Evolutionary conservation across 64 coral and sea anemone species (phyloP), one percentile per base, ranked within the genome.

Genomic region (Actinia equina): DNA sequence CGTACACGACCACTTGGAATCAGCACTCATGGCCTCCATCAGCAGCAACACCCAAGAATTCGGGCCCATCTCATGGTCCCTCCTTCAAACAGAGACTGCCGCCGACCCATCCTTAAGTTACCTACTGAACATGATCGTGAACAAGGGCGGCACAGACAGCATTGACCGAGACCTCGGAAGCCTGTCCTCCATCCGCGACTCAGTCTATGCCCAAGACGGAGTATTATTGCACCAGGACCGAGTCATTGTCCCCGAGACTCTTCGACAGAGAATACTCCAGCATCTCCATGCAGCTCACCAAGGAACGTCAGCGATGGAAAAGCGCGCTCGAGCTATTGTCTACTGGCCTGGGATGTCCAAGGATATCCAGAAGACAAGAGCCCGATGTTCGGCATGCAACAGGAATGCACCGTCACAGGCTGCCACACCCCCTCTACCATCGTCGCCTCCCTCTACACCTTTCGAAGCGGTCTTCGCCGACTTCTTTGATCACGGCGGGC

Each of bases 321-420:
- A 92, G 59, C 58, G 85, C 22, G 85, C 90, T 25, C 71, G 22
- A 7, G 85, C 77, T 55, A 87, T 87, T 16, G 26, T 87, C 55
- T 92, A 83, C 79, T 92, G 77, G 77, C 77, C 90, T 43, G 90
- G 85, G 16, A 80, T 82, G 77, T 77, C 71, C 7, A 77, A 58
- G 43, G 65, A 88, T 55, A 91, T 91, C 77, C 84, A 74, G 20
- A 53, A 55, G 10, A 91, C 76, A n/a, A 78, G 69, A 49, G 69
- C 85, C 11, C 23, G 87, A 25, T 88, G 87, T 56, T n/a, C 87
- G 12, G 87, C 41, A 46, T 88, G 86, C 71, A 88, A 80, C 41
- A 20, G 86, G 26, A 88, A 88, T 26, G 56, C 77, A 3, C 87
- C 87, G 30, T 82, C 77, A 89, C 55, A 82, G 41, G 67, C 67